phyloP scores from a whole-genome alignment of 2,797 vertebrate genomes.

The Rhinoraja longicauda region DNA sequence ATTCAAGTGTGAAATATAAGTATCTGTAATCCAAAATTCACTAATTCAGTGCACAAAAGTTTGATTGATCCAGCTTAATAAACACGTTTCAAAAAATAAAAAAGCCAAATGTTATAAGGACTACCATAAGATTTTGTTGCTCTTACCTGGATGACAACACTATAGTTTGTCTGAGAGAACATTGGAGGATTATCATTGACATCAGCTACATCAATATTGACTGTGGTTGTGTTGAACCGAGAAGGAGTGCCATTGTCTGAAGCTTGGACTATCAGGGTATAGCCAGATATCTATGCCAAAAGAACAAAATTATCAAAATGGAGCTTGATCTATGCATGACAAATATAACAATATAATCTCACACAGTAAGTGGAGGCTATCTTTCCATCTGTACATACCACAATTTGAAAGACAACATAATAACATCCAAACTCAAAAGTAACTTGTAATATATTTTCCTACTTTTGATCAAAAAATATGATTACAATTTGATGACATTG shows the following conservation, averaged over 20 bases:
- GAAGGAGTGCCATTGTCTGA: conserved; percentile 77
- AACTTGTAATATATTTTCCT: neutral
- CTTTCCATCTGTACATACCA: neutral
- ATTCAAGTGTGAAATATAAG: neutral
- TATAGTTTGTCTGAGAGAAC: conserved; percentile 91
- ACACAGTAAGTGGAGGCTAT: neutral
- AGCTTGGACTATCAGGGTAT: conserved; percentile 80
- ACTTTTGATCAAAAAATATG: neutral
- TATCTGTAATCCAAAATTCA: too few species aligned
- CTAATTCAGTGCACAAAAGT: neutral
- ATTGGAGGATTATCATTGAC: conserved; percentile 91
- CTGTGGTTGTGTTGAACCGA: conserved; percentile 68
- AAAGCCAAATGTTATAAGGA: neutral
- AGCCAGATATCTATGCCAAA: conserved; percentile 80
- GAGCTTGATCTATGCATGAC: neutral
- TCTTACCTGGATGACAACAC: conserved; percentile 86
- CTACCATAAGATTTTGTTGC: neutral
- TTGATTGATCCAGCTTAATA: neutral
- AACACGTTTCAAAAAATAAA: neutral
- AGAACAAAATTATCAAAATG: neutral
- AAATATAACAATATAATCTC: neutral
- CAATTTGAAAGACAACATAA: neutral
- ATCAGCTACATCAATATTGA: conserved; percentile 95
- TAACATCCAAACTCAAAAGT: neutral
- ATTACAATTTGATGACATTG: neutral